A percentile compares a stretch with the other conserved stretches of the same genome.
phyloP scores from a whole-genome alignment of 2,888 invertebrate species.

The Ectobius pallidus region DNA sequence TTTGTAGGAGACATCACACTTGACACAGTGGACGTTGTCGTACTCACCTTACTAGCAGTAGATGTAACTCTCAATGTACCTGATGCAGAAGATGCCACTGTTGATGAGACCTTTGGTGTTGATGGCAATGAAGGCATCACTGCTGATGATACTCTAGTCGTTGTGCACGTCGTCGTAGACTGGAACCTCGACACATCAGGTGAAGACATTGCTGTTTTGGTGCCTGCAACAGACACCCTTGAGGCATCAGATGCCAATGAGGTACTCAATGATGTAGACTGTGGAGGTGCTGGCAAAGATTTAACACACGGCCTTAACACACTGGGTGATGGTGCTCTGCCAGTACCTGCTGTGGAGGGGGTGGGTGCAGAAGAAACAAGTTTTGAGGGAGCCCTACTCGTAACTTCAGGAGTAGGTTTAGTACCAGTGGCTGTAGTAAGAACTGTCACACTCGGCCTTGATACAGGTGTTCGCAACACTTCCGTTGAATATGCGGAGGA shows the following conservation, averaged over 20 bases:
- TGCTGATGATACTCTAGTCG: conserved; percentile 9
- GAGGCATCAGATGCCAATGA: neutral
- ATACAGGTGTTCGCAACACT: neutral
- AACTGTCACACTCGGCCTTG: conserved; percentile 31
- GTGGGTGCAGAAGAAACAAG: conserved; percentile 27
- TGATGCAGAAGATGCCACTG: neutral
- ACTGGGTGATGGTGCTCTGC: conserved; percentile 22
- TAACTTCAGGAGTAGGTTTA: conserved; percentile 39
- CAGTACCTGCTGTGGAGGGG: conserved; percentile 6
- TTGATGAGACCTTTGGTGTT: conserved; percentile 7
- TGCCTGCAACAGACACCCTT: neutral
- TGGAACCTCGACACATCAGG: neutral
- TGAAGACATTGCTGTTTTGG: neutral
- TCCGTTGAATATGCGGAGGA: conserved; percentile 4
- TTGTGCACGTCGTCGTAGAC: neutral
- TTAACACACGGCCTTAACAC: conserved; percentile 26
- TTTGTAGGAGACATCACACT: conserved; percentile 14
- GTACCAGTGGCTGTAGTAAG: conserved; percentile 37
- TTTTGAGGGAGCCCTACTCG: conserved; percentile 28
- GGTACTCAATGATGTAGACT: conserved; percentile 7
- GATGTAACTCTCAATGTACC: neutral
- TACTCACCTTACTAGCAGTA: neutral
- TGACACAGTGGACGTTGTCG: conserved; percentile 34
- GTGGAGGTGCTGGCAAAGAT: conserved; percentile 18
- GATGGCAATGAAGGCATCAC: neutral